These are phyloP conservation scores for Thumatha senex DNA, from an alignment of 2,888 invertebrate species.

Conservation along the genomic window DNA sequence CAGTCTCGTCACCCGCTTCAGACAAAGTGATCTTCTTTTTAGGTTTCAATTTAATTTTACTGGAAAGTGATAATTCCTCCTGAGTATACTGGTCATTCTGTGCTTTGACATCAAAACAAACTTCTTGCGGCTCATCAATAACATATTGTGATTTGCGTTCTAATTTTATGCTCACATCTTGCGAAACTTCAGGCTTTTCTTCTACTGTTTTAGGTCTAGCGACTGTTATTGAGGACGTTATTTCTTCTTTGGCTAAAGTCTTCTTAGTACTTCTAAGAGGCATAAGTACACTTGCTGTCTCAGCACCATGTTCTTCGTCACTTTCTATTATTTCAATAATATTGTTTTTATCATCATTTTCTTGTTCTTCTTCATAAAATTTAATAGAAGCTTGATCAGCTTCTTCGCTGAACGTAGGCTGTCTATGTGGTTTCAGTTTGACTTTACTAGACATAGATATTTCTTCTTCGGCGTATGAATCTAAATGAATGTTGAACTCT, in stretches of 20 bases:
- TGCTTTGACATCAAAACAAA: constrained; percentile 70
- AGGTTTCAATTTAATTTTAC: constrained; percentile 87
- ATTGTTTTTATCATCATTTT: constrained; percentile 57
- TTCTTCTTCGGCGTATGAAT: constrained; percentile 94
- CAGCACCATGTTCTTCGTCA: constrained; percentile 72
- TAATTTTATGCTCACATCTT: constrained; percentile 87
- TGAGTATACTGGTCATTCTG: constrained; percentile 81
- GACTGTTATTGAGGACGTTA: constrained; percentile 63
- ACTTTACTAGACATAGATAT: constrained; percentile 93
- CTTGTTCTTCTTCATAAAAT: constrained; percentile 80
- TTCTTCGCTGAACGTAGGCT: constrained; percentile 90
- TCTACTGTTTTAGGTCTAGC: constrained; percentile 59
- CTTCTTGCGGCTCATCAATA: constrained; percentile 87
- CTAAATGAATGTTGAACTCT: constrained; percentile 93
- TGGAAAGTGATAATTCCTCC: constrained; percentile 88
- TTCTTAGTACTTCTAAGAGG: constrained; percentile 68
- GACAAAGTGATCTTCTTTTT: constrained; percentile 84
- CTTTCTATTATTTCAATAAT: constrained; percentile 76
- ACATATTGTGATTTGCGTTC: constrained; percentile 87
- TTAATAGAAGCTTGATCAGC: constrained; percentile 90
- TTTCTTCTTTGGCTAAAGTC: constrained; percentile 61
- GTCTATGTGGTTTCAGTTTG: constrained; percentile 88
- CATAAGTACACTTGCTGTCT: constrained; percentile 62
- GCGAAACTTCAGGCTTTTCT: constrained; percentile 75
- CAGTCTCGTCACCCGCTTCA: constrained; percentile 88